Conservation (phyloP, 2,888 invertebrate genomes). For the Patella caerulea region DNA sequence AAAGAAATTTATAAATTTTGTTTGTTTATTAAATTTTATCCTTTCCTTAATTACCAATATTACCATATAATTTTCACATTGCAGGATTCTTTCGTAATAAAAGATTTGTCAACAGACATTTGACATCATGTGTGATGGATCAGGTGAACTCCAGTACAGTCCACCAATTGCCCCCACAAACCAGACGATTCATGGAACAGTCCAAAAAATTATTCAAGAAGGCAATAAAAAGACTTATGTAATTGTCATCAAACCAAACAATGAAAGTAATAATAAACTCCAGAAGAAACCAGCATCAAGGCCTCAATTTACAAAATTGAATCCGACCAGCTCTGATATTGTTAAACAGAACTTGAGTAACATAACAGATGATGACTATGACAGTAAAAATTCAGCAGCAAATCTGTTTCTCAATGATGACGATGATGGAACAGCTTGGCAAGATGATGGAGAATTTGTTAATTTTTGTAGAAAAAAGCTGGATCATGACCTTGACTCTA, state of each 20-base stretch:
- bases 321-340: conserved; percentile 34
- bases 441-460: conserved; percentile 6
- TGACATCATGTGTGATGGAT: background rate
- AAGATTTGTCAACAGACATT: background rate
- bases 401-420: conserved; percentile 47
- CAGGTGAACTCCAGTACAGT: conserved; percentile 13
- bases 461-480: too few relatives aligned
- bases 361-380: conserved; percentile 39
- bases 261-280: conserved; percentile 30
- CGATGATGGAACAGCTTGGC: conserved; percentile 30
- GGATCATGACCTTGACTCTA: too few relatives aligned
- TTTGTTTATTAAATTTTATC: too few relatives aligned
- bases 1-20: too few relatives aligned
- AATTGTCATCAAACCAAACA: conserved; percentile 45
- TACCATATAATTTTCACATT: background rate
- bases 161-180: conserved; percentile 8
- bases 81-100: background rate
- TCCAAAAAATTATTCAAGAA: conserved; percentile 41
- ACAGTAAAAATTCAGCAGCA: conserved; percentile 32
- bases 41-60: conserved; percentile 16
- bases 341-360: conserved; percentile 48
- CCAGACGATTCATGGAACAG: conserved; percentile 11
- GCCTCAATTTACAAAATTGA: background rate
- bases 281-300: conserved; percentile 17
- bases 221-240: conserved; percentile 47